Conservation (phyloP, 2,113 vertebrate species). For the Rhegmatorhina hoffmannsi region DNA sequence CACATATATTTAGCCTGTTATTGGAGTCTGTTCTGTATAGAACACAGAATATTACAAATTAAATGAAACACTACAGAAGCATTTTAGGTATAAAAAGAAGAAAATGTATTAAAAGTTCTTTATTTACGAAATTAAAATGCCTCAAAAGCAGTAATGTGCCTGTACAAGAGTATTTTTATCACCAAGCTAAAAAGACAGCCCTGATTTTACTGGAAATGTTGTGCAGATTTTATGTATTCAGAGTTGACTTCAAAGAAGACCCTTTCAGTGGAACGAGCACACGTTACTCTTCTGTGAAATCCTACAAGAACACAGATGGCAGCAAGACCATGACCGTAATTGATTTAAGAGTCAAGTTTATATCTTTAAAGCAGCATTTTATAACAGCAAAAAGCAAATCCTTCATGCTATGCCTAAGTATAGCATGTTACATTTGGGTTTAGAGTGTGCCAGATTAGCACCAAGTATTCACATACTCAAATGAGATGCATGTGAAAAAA, state of each 20-base stretch:
- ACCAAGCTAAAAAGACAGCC: background rate
- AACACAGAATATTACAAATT: background rate
- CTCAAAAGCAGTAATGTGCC: background rate
- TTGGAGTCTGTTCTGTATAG: background rate
- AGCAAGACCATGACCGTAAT: constrained; percentile 34
- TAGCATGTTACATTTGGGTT: accelerated
- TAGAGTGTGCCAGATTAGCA: background rate
- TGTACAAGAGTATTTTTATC: background rate
- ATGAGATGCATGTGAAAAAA: background rate
- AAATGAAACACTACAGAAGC: background rate
- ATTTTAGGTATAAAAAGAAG: background rate
- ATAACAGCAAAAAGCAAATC: constrained; percentile 29
- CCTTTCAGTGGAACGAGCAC: background rate
- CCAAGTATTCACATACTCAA: background rate
- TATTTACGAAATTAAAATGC: background rate
- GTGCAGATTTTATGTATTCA: background rate
- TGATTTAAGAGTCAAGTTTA: constrained; percentile 32
- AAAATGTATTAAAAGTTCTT: background rate
- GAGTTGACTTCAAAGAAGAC: background rate
- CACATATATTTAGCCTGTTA: background rate
- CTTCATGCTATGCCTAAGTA: background rate
- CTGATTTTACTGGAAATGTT: background rate
- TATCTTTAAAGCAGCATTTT: constrained; percentile 9
- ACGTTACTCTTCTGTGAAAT: background rate
- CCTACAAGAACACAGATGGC: constrained; percentile 31